Evolutionary conservation across 2,797 vertebrate species (phyloP), one percentile per base, ranked within the genome.

Genomic region (Pipistrellus kuhlii): DNA sequence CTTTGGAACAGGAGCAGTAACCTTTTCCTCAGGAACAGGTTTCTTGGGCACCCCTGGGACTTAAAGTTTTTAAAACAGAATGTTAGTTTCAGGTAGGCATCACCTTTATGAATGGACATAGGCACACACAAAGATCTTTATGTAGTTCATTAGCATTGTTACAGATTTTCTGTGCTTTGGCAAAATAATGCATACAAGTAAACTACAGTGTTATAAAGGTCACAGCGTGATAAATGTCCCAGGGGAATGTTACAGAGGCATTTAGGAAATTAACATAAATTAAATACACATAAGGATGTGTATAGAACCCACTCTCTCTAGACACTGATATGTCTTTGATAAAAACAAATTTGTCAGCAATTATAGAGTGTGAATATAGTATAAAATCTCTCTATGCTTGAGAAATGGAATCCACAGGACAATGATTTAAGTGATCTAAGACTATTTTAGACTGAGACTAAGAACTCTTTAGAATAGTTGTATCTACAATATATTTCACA

Each of bases 41-140:
- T 89, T 98, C 98, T 98, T 98, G 96, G 98, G 95, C 76, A 97
- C 96, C 48, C 98, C 98, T 93, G 97, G 97, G 94, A 98, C 98
- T 99, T 98, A 98, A 98, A 97, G 62, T 53, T 97, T 96, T 94
- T 98, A 95, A 93, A 91, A 95, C 3, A 95, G 18, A 72, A 46
- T 8, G 27, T 94, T 91, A 96, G 48, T 92, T 92, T 88, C 14
- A 23, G 23, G 66, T 10, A 59, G 1, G 25, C 35, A 71, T 32
- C 12, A 59, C 32, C 85, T 93, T 76, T 75, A 64, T 55, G 53
- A 94, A 69, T 66, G 66, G 90, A 72, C 23, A 68, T 0, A 72
- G 41, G 27, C 38, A 90, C 1, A 48, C 20, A 89, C 48, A 92
- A 17, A 90, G 87, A 62, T 75, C 1, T 68, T 90, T 91, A 81